Conservation (phyloP, 2,888 invertebrate species). For the Apamea crenata region DNA sequence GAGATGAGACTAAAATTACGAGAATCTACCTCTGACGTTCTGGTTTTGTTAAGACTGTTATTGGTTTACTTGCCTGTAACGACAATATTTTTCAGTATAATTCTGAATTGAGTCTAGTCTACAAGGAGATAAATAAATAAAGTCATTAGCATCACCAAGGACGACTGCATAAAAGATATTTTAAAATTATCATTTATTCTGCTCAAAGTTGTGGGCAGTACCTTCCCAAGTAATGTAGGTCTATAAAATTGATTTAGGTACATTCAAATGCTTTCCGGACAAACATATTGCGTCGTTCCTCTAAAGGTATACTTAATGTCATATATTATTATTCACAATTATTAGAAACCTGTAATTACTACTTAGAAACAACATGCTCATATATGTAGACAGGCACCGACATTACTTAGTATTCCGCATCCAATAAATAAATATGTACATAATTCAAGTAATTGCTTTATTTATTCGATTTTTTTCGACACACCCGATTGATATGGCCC, state of each 20-base stretch:
- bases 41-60: not conserved
- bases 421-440: slow-evolving; percentile 71
- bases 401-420: slow-evolving; percentile 43
- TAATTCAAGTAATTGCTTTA: slow-evolving; percentile 71
- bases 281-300: slow-evolving; percentile 38
- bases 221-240: slow-evolving; percentile 9
- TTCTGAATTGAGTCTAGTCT: not conserved
- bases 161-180: not conserved
- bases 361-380: slow-evolving; percentile 27
- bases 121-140: not conserved
- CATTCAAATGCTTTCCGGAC: slow-evolving; percentile 29
- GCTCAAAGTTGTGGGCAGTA: slow-evolving; percentile 11
- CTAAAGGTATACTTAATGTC: slow-evolving; percentile 27
- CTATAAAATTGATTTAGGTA: slow-evolving; percentile 9
- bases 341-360: slow-evolving; percentile 47
- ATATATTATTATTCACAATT: slow-evolving; percentile 39
- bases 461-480: slow-evolving; percentile 66
- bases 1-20: not conserved
- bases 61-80: not conserved
- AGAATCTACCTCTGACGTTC: not conserved
- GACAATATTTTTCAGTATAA: not conserved
- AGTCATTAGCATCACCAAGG: not conserved
- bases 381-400: slow-evolving; percentile 25
- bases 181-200: slow-evolving; percentile 11
- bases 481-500: slow-evolving; percentile 42